Evolutionary conservation across 1,140 invertebrate genomes (phyloP), one percentile per base, ranked within the genome.

Genomic region (Neuroterus valhalla): DNA sequence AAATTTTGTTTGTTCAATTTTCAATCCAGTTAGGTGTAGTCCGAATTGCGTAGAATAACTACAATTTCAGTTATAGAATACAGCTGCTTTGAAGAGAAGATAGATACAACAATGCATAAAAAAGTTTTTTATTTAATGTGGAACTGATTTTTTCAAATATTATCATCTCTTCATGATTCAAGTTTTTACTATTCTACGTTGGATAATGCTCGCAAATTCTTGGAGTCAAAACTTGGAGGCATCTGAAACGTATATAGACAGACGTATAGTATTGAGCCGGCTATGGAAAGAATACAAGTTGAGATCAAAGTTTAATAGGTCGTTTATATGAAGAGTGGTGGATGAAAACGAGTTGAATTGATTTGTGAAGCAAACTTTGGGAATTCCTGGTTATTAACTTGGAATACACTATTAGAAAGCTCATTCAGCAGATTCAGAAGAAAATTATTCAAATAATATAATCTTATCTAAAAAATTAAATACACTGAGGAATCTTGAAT

Each of bases 1-100:
- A 62, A 62, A 62, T 62, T 62, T 62, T 62, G 55, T 62, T 62
- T 62, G 55, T 62, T 31, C 23, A 62, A 12, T 31, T 62, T 62
- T 23, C 8, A 2, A 26, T 11, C 55, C 21, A 38, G 31, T 62
- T 62, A n/a, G 31, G 23, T 14, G n/a, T 62, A 62, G 3, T 15
- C n/a, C 14, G 15, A 62, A 62, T 62, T 62, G 31, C 55, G 15
- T 8, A 38, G 5, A 38, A 38, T 38, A 38, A 38, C 4, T 31
- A 31, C 4, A 31, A 3, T 2, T 38, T 38, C 31, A 0, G 10
- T 38, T 38, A 38, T 38, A 38, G 5, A 38, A 8, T 10, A 1
- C 6, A 38, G 1, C 10, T 38, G 31, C 31, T 0, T 8, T 38
- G 10, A 38, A 38, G 31, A 38, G 31, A 38, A 38, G 31, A 38